Base-by-base conservation (phyloP, 2,888 invertebrate genomes). In the Tolmerus cingulatus region DNA sequence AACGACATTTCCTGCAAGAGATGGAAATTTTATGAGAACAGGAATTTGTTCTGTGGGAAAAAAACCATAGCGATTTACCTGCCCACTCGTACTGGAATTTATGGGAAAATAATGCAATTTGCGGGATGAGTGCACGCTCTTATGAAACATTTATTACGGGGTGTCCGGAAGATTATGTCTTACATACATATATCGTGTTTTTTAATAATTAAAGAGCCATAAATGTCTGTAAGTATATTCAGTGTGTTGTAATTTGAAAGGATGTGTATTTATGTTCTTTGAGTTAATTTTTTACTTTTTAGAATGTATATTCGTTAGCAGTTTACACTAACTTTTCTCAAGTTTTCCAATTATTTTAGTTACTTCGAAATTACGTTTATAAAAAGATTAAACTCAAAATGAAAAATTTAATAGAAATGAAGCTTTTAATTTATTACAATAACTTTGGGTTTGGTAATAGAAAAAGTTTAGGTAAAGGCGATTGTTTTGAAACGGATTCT, bases 21-120 rank as follows among this genome's bases (percentile, higher is more conserved):
- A 81, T 81, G 81, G 55, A 81, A 81, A 55, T 81, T 81, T 81
- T 81, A 81, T 81, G 30, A 81, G 51, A 74, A 30, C 81, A 55
- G 14, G 81, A 81, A 40, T 27, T 51, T 12, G 57, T 19, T 51
- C n/a, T 14, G 46, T 51, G 51, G 51, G 16, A n/a, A 51, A 51
- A 51, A 76, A 34, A 19, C n/a, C 19, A 77, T 14, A 37, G 14
- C 40, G 23, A 43, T 40, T 78, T 78, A 51, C 51, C n/a, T n/a
- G 19, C 27, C 16, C 27, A 37, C 34, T 77, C 30, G 5, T 51
- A 23, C 4, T 1, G 51, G 30, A 81, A 55, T 81, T 55, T 81
- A 81, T 55, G 55, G 34, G 30, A 81, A 34, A 55, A 51, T 81
- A 81, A 81, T 81, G 55, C 34, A 81, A 55, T 43, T 55, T 55